These are phyloP conservation scores for Oceanodroma tethys DNA, from an alignment of 2,113 vertebrate genomes.

Conservation along the genomic window DNA sequence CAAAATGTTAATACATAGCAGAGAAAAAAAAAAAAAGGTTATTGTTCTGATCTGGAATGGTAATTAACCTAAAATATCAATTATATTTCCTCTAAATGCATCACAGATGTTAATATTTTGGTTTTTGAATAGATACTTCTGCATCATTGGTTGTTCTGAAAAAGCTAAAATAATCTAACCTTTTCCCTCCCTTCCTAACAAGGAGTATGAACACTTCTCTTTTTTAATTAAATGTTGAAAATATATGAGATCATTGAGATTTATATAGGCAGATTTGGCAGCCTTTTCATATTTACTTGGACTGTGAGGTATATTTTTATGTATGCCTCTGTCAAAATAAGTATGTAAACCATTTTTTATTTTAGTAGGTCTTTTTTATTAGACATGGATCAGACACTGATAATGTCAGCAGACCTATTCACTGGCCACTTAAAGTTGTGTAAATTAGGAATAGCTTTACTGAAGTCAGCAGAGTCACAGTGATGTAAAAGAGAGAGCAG, in stretches of 20 bases:
- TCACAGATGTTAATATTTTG: conserved; percentile 34
- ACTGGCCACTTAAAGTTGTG: neutral
- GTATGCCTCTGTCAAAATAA: neutral
- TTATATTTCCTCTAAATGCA: neutral
- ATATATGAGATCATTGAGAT: neutral
- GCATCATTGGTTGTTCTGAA: neutral
- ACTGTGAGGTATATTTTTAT: neutral
- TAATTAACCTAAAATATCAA: conserved; percentile 16
- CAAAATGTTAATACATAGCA: neutral
- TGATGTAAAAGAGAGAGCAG: neutral
- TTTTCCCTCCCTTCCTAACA: neutral
- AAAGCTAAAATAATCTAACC: neutral
- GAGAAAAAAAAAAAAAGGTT: neutral
- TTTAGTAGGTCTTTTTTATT: neutral
- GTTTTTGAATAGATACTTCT: neutral
- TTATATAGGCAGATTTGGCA: conserved; percentile 10
- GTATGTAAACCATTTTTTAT: neutral
- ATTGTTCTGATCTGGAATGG: neutral
- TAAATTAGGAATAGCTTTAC: neutral
- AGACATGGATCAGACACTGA: neutral
- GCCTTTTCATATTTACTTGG: neutral
- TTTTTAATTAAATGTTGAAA: conserved; percentile 24
- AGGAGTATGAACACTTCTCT: neutral
- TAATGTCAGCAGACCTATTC: neutral
- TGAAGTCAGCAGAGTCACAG: neutral